Evolutionary conservation across 37 sponge, comb jelly and placozoan genomes (phyloP).

Genomic region (Geodia barretti): DNA sequence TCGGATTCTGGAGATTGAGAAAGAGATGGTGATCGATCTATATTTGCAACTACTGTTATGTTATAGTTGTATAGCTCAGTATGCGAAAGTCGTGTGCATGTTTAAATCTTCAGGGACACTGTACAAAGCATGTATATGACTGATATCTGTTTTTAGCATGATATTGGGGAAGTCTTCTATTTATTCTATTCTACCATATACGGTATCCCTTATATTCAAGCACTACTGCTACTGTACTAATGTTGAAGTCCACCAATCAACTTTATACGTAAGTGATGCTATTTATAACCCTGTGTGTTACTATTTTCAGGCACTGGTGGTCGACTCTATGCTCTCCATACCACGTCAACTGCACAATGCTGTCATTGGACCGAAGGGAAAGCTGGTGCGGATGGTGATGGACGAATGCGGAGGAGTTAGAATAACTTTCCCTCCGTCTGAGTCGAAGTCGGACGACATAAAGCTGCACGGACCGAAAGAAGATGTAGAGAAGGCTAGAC

Average conservation of each 20-base stretch:
- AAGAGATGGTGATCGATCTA: constrained; percentile 79
- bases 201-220: too few species aligned
- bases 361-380: constrained; percentile 90
- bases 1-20: constrained; percentile 78
- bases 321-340: constrained; percentile 68
- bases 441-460: constrained; percentile 57
- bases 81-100: too few species aligned
- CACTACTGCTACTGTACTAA: background rate
- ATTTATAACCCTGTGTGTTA: too few species aligned
- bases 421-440: constrained; percentile 75
- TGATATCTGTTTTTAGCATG: too few species aligned
- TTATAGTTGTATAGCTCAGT: too few species aligned
- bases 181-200: too few species aligned
- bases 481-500: constrained; percentile 85
- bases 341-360: constrained; percentile 81
- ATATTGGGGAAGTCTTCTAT: too few species aligned
- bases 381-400: constrained; percentile 77
- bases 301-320: constrained; percentile 51
- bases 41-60: too few species aligned
- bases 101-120: too few species aligned
- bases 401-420: constrained; percentile 86
- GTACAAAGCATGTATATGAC: too few species aligned
- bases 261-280: too few species aligned
- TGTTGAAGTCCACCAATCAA: background rate
- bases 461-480: constrained; percentile 79